Conservation (phyloP, 2,797 vertebrate species). For the Uromys caudimaculatus region DNA sequence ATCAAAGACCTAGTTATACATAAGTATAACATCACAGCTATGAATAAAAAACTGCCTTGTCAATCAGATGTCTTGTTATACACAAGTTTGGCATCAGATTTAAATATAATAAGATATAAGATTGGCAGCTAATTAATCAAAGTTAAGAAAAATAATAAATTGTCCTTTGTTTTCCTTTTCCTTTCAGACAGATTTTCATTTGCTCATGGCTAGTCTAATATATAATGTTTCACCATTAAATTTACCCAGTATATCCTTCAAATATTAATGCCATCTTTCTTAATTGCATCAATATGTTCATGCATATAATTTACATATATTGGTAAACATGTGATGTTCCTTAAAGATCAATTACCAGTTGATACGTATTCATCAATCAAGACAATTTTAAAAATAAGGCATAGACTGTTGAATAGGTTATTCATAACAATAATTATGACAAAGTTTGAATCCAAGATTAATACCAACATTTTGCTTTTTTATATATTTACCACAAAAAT, state of each 20-base stretch:
- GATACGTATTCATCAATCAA: neutral
- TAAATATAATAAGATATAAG: conserved; percentile 73
- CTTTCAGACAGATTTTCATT: conserved; percentile 61
- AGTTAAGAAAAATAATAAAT: conserved; percentile 75
- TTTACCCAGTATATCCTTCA: neutral
- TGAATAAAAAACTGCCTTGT: conserved; percentile 68
- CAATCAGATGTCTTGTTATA: conserved; percentile 77
- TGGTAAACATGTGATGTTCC: neutral
- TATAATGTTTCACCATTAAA: conserved; percentile 36
- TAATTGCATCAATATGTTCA: neutral
- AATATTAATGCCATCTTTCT: neutral
- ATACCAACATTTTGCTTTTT: neutral
- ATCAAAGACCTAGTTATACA: conserved; percentile 75
- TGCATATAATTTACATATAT: neutral
- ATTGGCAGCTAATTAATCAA: conserved; percentile 79
- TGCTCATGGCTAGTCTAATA: neutral
- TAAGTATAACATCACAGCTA: conserved; percentile 55
- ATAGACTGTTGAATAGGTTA: neutral
- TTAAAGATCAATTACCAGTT: conserved; percentile 46
- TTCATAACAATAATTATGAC: neutral
- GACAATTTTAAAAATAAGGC: neutral
- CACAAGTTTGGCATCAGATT: conserved; percentile 67
- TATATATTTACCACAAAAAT: conserved; percentile 30
- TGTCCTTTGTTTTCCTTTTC: conserved; percentile 65
- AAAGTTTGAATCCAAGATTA: neutral